phyloP scores from a whole-genome alignment of 2,113 vertebrate genomes.

The Dicerorhinus sumatrensis region DNA sequence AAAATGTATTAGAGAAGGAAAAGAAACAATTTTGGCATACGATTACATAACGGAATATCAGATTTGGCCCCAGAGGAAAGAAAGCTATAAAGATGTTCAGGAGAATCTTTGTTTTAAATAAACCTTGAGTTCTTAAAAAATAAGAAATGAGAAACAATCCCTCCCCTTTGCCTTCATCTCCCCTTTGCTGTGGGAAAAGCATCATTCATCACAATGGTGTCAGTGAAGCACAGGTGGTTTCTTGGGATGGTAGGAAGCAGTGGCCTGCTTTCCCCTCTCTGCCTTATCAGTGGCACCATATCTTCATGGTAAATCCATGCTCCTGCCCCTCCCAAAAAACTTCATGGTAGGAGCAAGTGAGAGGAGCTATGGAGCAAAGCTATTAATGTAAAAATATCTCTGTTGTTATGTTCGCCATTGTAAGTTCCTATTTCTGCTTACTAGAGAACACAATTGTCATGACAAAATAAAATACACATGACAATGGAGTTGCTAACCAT shows the following conservation, averaged over 20 bases:
- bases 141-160: background rate
- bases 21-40: background rate
- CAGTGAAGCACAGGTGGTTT: fast-evolving
- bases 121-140: background rate
- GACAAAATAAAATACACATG: background rate
- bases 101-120: background rate
- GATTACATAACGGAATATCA: background rate
- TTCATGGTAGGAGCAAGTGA: fast-evolving
- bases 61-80: background rate
- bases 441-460: background rate
- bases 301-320: fast-evolving
- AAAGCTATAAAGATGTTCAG: background rate
- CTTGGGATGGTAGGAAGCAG: background rate
- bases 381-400: fast-evolving
- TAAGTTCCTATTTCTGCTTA: background rate
- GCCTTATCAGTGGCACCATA: fast-evolving
- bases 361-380: no score
- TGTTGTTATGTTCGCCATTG: background rate
- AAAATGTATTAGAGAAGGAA: slow-evolving; percentile 38
- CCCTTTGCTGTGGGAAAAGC: background rate
- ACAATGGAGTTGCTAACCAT: fast-evolving
- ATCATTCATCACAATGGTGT: fast-evolving
- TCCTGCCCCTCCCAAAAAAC: fast-evolving
- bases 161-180: background rate
- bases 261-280: fast-evolving